Conservation (phyloP, 1,140 invertebrate species). For the Dolichoris vasculosae region DNA sequence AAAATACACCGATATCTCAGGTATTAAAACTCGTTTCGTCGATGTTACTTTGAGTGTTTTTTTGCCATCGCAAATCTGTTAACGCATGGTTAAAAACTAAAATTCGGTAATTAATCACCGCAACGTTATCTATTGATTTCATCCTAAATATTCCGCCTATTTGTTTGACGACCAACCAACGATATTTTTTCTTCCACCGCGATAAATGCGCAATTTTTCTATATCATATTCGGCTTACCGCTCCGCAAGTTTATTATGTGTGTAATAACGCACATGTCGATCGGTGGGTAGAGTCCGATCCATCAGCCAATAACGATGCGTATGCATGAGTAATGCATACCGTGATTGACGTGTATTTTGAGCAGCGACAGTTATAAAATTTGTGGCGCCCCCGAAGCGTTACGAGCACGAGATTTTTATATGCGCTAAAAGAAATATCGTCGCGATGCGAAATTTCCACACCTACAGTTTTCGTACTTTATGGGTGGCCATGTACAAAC, state of each 20-base stretch:
- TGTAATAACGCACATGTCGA: conserved; percentile 37
- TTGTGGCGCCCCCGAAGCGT: neutral
- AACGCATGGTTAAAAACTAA: neutral
- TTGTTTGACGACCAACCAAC: neutral
- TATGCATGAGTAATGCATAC: neutral
- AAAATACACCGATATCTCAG: too few relatives aligned
- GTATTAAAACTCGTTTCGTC: neutral
- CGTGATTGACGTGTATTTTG: neutral
- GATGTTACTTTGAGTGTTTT: neutral
- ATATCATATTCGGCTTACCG: neutral
- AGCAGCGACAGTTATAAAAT: neutral
- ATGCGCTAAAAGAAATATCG: neutral
- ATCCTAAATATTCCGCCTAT: neutral
- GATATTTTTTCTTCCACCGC: neutral
- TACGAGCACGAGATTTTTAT: neutral
- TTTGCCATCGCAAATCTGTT: neutral
- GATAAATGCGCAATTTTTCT: neutral
- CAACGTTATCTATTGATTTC: neutral
- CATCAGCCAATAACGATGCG: neutral
- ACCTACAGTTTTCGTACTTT: neutral
- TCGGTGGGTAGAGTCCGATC: neutral
- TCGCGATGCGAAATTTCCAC: neutral
- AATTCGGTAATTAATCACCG: neutral
- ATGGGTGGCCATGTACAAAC: neutral
- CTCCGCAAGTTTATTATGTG: neutral